These are phyloP conservation scores for Muricea muricata DNA, from an alignment of 92 coral and sea anemone genomes.

Conservation along the genomic window DNA sequence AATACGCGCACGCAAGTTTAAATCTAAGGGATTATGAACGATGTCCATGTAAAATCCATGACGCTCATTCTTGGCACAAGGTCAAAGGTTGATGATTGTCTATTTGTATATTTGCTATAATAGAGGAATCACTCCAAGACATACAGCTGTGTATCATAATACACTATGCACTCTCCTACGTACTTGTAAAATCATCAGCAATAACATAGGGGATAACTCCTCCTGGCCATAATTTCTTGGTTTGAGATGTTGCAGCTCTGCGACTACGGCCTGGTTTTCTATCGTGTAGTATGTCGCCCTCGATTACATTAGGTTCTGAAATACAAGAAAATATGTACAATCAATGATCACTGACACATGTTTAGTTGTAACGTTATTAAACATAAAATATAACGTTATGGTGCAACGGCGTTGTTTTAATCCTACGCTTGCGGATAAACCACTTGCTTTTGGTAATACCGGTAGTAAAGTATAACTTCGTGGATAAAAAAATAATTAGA, in stretches of 20 bases:
- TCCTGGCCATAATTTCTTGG: conserved; percentile 66
- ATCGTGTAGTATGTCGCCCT: conserved; percentile 37
- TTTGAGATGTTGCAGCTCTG: conserved; percentile 68
- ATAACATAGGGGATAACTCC: conserved; percentile 73
- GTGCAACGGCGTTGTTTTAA: neutral
- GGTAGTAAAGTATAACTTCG: neutral
- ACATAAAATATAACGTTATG: neutral
- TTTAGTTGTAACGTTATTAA: too few relatives aligned
- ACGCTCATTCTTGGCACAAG: conserved; percentile 21
- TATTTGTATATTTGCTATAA: conserved; percentile 13
- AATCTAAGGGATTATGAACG: neutral
- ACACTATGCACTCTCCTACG: conserved; percentile 9
- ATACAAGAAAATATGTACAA: conserved; percentile 25
- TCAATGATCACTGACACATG: neutral
- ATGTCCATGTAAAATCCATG: neutral
- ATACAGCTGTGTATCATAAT: neutral
- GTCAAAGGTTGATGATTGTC: conserved; percentile 47
- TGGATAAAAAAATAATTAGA: neutral
- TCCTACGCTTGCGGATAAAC: neutral
- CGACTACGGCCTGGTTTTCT: conserved; percentile 39
- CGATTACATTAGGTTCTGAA: conserved; percentile 40
- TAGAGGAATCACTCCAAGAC: neutral
- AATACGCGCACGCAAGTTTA: neutral
- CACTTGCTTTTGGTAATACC: neutral
- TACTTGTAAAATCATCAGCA: conserved; percentile 54